Evolutionary conservation across 2,797 vertebrate genomes (phyloP).

Genomic region (Cryptoblepharus egeriae): DNA sequence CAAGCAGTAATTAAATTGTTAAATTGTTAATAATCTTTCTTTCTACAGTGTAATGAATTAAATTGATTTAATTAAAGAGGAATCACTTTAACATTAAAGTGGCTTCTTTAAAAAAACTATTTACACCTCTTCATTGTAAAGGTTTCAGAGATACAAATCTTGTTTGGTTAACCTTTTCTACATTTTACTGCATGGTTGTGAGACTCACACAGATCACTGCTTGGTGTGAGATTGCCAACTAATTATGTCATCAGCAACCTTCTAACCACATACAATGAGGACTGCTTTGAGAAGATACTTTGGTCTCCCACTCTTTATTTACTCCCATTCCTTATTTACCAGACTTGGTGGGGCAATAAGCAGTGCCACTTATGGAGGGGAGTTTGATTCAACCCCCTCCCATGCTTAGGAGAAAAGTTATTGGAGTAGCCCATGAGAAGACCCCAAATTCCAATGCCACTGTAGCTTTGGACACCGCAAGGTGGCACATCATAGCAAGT

Average conservation of each 20-base stretch:
- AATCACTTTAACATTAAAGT: conserved; percentile 8
- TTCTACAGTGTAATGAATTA: conserved; percentile 32
- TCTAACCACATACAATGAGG: conserved; percentile 42
- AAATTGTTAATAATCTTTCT: conserved; percentile 37
- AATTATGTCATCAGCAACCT: conserved; percentile 59
- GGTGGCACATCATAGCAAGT: no score
- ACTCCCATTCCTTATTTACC: no score
- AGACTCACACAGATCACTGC: conserved; percentile 18
- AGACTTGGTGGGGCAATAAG: no score
- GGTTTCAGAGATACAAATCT: conserved; percentile 46
- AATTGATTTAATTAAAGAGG: conserved; percentile 55
- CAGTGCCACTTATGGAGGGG: no score
- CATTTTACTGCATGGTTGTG: conserved; percentile 15
- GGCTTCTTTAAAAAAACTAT: neutral
- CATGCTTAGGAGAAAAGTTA: no score
- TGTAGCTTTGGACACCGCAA: no score
- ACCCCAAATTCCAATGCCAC: no score
- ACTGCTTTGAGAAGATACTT: conserved; percentile 43
- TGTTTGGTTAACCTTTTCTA: conserved; percentile 46
- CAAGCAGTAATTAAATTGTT: conserved; percentile 32
- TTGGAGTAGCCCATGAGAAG: no score
- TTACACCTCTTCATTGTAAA: conserved; percentile 47
- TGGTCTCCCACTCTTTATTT: no score
- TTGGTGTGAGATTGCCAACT: conserved; percentile 54
- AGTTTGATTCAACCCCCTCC: no score